These are phyloP conservation scores for Hermaeophaga mercurialis DNA, from an alignment of 2,888 invertebrate species.

Conservation along the genomic window DNA sequence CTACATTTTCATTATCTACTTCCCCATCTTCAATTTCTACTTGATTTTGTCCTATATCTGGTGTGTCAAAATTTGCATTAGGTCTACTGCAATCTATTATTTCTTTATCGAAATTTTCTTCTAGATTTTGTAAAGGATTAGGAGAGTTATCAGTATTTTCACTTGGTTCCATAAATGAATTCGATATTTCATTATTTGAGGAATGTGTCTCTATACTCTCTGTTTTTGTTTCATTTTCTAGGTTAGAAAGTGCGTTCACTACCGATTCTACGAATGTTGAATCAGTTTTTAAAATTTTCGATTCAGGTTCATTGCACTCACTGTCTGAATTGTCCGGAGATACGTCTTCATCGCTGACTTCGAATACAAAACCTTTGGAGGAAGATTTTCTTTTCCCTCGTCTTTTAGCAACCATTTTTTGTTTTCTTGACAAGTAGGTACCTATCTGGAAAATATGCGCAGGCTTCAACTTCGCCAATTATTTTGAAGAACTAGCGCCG, in stretches of 20 bases:
- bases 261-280: conserved; percentile 24
- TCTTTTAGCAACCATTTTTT: conserved; percentile 35
- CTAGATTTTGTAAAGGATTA: background rate
- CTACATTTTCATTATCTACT: conserved; percentile 5
- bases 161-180: background rate
- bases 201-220: background rate
- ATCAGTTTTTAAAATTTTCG: conserved; percentile 37
- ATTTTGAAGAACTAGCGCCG: background rate
- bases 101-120: background rate
- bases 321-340: conserved; percentile 39
- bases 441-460: conserved; percentile 1
- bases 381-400: conserved; percentile 41
- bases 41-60: background rate
- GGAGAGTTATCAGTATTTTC: background rate
- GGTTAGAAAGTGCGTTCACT: conserved; percentile 31
- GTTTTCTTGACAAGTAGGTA: conserved; percentile 2
- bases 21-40: conserved; percentile 25
- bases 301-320: conserved; percentile 36
- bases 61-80: background rate
- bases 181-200: background rate
- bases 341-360: conserved; percentile 44
- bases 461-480: background rate
- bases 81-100: background rate
- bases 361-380: conserved; percentile 41
- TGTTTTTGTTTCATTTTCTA: conserved; percentile 27